Percentiles rank a stretch among this genome's conserved stretches.
Conservation (phyloP, 2,113 vertebrate genomes). For the Phodopus roborovskii region DNA sequence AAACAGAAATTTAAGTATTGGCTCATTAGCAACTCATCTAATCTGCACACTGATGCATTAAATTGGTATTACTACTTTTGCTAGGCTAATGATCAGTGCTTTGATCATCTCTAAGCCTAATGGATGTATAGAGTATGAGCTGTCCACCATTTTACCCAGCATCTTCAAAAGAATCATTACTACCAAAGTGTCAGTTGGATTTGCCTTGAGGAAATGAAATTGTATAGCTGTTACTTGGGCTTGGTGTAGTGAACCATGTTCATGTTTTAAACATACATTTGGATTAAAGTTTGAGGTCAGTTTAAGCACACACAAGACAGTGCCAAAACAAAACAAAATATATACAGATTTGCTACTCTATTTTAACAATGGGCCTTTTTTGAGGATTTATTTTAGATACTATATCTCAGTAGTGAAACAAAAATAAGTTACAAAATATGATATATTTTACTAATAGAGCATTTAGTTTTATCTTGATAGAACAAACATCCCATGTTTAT, state of each 20-base stretch:
- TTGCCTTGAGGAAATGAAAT: not conserved
- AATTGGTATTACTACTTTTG: not conserved
- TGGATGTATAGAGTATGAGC: not conserved
- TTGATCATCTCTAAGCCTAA: not conserved
- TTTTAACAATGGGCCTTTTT: not conserved
- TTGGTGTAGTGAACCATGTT: no score
- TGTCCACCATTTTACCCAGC: not conserved
- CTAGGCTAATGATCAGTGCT: not conserved
- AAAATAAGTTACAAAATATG: not conserved
- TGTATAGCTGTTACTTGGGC: not conserved
- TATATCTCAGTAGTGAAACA: not conserved
- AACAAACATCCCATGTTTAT: not conserved
- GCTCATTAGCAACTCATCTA: not conserved
- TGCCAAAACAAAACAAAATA: not conserved
- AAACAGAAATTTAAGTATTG: not conserved
- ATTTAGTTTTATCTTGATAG: not conserved
- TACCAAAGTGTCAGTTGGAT: not conserved
- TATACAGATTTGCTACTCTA: not conserved
- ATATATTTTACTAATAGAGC: not conserved
- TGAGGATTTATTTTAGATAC: not conserved
- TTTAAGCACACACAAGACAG: not conserved
- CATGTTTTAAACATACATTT: not conserved
- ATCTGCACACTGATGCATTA: not conserved
- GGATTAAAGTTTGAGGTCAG: not conserved
- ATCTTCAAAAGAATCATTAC: not conserved